Conservation (phyloP, 1,140 invertebrate genomes). For the Prorops nasuta region DNA sequence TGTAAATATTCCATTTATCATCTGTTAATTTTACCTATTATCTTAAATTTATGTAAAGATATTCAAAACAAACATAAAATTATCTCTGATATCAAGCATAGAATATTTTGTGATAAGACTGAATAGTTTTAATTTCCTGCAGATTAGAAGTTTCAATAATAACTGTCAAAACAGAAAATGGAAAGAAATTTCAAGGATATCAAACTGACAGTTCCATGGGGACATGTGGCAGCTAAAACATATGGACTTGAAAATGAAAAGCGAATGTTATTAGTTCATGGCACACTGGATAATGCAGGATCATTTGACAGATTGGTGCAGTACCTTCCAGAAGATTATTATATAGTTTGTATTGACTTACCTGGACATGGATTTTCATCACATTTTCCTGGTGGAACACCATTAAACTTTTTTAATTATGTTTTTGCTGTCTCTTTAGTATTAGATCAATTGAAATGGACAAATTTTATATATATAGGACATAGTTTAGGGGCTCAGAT, state of each 20-base stretch:
- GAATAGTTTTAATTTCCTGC: too few relatives aligned
- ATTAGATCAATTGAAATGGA: constrained; percentile 61
- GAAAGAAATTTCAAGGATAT: constrained; percentile 11
- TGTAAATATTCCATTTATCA: too few relatives aligned
- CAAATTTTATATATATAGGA: constrained; percentile 56
- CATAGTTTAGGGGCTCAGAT: constrained; percentile 63
- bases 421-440: constrained; percentile 56
- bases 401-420: constrained; percentile 53
- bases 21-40: too few relatives aligned
- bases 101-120: too few relatives aligned
- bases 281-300: constrained; percentile 64
- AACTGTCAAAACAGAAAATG: not conserved
- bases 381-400: constrained; percentile 57
- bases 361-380: constrained; percentile 71
- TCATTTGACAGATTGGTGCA: constrained; percentile 66
- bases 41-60: too few relatives aligned
- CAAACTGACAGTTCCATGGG: constrained; percentile 37
- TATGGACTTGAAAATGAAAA: constrained; percentile 61
- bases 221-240: constrained; percentile 59
- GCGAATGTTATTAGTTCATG: constrained; percentile 65
- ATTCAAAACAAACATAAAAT: too few relatives aligned
- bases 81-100: too few relatives aligned
- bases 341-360: constrained; percentile 64
- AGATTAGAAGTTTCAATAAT: too few relatives aligned
- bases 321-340: constrained; percentile 59